Evolutionary conservation across 2,888 invertebrate genomes (phyloP), one percentile per base, ranked within the genome.

Genomic region (Tinea semifulvella): DNA sequence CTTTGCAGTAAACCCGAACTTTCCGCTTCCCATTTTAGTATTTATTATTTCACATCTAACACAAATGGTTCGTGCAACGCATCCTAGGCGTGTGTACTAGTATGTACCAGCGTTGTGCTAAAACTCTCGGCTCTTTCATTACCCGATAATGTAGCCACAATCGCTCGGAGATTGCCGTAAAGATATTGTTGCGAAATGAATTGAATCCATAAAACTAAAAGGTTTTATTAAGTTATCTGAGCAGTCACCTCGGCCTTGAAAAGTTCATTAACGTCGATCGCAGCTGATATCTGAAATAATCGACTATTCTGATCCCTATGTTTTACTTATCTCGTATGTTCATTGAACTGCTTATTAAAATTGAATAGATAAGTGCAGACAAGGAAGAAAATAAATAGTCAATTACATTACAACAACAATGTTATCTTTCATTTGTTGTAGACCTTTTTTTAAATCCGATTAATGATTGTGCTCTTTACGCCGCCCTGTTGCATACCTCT

Each of bases 181-280:
- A 69, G 66, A 72, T 72, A 40, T 66, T 69, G 66, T 68, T 61
- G 67, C 60, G 59, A 61, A 72, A 70, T 74, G 69, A 72, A 64
- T 63, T 58, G 65, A 69, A 73, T 74, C 60, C 57, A 68, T 71
- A 68, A 70, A 65, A 73, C 69, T 71, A 68, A 74, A 74, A 74
- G 74, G 73, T 76, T 76, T 72, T 77, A 74, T 75, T 73, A 64
- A 68, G 69, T 63, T 72, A 72, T 73, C 68, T 67, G 60, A 57
- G 55, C 56, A 68, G 68, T 62, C 60, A 68, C 65, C 66, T 68
- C 28, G 44, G 70, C 79, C 79, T 80, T 79, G 75, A 13, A 50
- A 53, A 62, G 76, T 77, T 77, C 73, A 69, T 71, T 76, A 70
- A 72, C 79, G 40, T 4, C 20, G 40, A 46, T 55, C 51, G 42